Evolutionary conservation across 2,888 invertebrate genomes (phyloP), one percentile per base, ranked within the genome.

Genomic region (Tetragnatha montana): DNA sequence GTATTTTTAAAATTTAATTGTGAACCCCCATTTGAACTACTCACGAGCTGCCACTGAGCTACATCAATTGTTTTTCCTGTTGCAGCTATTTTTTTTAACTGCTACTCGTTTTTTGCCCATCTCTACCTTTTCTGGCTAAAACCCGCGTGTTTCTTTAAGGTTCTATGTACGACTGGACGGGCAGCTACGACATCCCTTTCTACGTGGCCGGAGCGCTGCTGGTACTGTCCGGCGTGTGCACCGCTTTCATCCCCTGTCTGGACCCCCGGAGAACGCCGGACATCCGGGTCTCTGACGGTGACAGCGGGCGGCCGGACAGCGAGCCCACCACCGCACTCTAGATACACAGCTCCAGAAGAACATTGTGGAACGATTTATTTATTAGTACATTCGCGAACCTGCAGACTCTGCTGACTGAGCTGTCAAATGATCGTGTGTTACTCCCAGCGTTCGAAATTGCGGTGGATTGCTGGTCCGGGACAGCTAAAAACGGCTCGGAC

Each of bases 171-270:
- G 98, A 99, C 93, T 95, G 96, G 1, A 98, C 98, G 0, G 93
- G 95, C 91, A 96, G 96, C 91, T 99, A 98, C 93, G 96, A 96
- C 93, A 95, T 97, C 69, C 97, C 98, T 14, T 99, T 99, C 94
- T 97, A 96, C 93, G 96, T 98, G 95, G 98, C 98, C 3, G 98
- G 97, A 6, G 96, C 95, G 0, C 96, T 98, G 93, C 97, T 99
- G 94, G 95, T 97, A 50, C 93, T 97, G 10, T 96, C 98, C 14
- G 96, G 98, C 0, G 92, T 96, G 21, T 96, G 97, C 35, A 98
- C 98, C 92, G 94, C 94, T 91, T 87, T 94, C 76, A 92, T 93
- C 76, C 93, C 93, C 22, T 87, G 84, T 73, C 0, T 91, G 17
- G 21, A 10, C 17, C n/a, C n/a, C n/a, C 81, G 79, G 19, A 47